A percentile compares a stretch with the other conserved stretches of the same genome.
These are phyloP conservation scores for Poeciliopsis turrubarensis DNA, from an alignment of 2,113 vertebrate genomes.

Conservation along the genomic window DNA sequence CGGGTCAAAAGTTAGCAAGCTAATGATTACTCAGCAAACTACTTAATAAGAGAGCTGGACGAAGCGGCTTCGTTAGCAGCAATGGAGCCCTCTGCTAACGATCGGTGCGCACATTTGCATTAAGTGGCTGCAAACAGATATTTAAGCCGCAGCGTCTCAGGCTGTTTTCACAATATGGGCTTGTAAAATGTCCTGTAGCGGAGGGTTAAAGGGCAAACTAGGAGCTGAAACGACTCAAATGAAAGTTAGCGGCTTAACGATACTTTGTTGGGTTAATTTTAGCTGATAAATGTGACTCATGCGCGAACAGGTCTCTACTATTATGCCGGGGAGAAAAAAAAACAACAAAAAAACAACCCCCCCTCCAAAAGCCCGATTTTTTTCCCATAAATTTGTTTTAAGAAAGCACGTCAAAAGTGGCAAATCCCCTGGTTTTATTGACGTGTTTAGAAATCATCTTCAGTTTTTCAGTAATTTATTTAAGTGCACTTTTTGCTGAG, in stretches of 20 bases:
- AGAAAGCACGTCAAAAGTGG: too few species aligned
- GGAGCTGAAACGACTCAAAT: neutral
- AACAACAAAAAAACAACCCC: neutral
- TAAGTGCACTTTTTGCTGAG: too few species aligned
- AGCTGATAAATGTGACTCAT: conserved; percentile 14
- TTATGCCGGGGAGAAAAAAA: neutral
- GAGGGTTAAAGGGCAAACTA: neutral
- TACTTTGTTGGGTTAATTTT: conserved; percentile 18
- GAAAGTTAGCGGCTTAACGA: neutral
- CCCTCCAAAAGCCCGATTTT: neutral
- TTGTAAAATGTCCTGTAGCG: neutral
- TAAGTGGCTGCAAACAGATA: neutral
- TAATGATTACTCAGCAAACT: conserved; percentile 80
- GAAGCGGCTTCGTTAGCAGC: conserved; percentile 49
- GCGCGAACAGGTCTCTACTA: conserved; percentile 41
- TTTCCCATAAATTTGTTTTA: too few species aligned
- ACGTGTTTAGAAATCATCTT: too few species aligned
- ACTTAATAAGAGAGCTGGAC: conserved; percentile 67
- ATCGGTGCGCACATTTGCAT: conserved; percentile 7
- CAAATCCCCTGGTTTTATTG: too few species aligned
- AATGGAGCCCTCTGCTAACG: conserved; percentile 3
- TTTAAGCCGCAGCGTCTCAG: neutral
- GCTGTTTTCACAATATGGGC: neutral
- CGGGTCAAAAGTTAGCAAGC: conserved; percentile 36
- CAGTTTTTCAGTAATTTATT: too few species aligned